Conservation (phyloP, 2,113 vertebrate genomes). For the Microcebus tavaratra region DNA sequence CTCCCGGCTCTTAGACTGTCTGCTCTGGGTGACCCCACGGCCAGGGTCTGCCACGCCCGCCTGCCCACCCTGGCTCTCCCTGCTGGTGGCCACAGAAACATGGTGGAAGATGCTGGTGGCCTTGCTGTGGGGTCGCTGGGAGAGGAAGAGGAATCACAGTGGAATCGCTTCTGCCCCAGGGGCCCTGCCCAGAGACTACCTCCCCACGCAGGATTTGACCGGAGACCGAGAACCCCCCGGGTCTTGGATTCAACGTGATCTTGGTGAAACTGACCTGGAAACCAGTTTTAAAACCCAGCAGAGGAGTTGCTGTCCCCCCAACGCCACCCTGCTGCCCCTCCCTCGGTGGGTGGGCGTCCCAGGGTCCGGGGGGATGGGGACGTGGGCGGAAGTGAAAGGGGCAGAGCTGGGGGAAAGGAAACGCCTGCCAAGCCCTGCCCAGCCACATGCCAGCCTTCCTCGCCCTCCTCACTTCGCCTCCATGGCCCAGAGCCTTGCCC, state of each 20-base stretch:
- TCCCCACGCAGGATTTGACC: too few species aligned
- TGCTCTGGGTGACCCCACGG: fast-evolving
- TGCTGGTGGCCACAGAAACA: not conserved
- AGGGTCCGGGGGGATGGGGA: not conserved
- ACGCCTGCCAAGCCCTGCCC: fast-evolving
- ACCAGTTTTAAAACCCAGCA: not conserved
- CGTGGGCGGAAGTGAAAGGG: not conserved
- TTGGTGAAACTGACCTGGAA: not conserved
- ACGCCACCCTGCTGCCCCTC: fast-evolving
- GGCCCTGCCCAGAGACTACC: not conserved
- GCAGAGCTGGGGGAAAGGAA: not conserved
- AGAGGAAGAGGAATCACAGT: fast-evolving
- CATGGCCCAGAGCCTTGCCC: fast-evolving
- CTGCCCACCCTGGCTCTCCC: too few species aligned
- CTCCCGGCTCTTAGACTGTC: fast-evolving
- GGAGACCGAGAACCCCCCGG: fast-evolving
- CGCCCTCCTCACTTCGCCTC: not conserved
- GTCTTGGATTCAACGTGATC: not conserved
- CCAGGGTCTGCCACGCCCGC: not conserved
- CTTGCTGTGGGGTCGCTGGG: fast-evolving
- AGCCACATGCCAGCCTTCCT: not conserved
- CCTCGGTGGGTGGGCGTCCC: fast-evolving
- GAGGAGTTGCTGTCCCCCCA: too few species aligned
- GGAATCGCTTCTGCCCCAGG: fast-evolving
- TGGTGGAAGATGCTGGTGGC: not conserved